Conservation (phyloP, 1,140 invertebrate genomes). For the Chironomus tepperi region DNA sequence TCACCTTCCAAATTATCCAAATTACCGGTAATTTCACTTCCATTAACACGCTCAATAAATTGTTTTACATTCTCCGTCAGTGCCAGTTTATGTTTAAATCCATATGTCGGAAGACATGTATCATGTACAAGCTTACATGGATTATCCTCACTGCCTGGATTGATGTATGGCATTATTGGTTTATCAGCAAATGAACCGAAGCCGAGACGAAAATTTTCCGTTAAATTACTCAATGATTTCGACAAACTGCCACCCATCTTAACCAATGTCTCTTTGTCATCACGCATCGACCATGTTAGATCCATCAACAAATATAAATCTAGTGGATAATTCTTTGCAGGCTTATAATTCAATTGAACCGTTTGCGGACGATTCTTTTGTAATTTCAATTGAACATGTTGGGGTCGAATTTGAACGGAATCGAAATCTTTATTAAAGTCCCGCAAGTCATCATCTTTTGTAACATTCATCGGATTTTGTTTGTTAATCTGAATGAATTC, state of each 20-base stretch:
- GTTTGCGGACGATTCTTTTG: slow-evolving; percentile 43
- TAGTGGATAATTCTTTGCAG: slow-evolving; percentile 76
- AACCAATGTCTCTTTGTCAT: slow-evolving; percentile 73
- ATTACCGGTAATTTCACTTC: slow-evolving; percentile 80
- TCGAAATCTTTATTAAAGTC: slow-evolving; percentile 38
- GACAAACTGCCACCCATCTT: slow-evolving; percentile 60
- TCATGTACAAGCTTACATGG: slow-evolving; percentile 46
- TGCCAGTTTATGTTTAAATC: slow-evolving; percentile 57
- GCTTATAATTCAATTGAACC: slow-evolving; percentile 47
- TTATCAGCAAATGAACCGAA: slow-evolving; percentile 83
- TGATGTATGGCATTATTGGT: slow-evolving; percentile 68
- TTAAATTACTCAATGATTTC: slow-evolving; percentile 57
- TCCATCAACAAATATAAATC: slow-evolving; percentile 91
- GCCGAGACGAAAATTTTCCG: slow-evolving; percentile 71
- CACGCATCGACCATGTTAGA: slow-evolving; percentile 79
- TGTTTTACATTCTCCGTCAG: slow-evolving; percentile 47
- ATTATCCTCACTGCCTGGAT: slow-evolving; percentile 41
- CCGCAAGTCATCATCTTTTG: slow-evolving; percentile 35
- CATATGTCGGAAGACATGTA: slow-evolving; percentile 55
- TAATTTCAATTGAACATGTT: slow-evolving; percentile 45
- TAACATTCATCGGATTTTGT: slow-evolving; percentile 31
- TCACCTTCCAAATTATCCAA: slow-evolving; percentile 90
- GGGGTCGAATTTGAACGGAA: slow-evolving; percentile 53
- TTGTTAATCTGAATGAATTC: slow-evolving; percentile 32
- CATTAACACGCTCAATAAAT: slow-evolving; percentile 51